A percentile compares a stretch with the other conserved stretches of the same genome.
Evolutionary conservation across 2,888 invertebrate genomes (phyloP).

Genomic region (Drosophila tripunctata): DNA sequence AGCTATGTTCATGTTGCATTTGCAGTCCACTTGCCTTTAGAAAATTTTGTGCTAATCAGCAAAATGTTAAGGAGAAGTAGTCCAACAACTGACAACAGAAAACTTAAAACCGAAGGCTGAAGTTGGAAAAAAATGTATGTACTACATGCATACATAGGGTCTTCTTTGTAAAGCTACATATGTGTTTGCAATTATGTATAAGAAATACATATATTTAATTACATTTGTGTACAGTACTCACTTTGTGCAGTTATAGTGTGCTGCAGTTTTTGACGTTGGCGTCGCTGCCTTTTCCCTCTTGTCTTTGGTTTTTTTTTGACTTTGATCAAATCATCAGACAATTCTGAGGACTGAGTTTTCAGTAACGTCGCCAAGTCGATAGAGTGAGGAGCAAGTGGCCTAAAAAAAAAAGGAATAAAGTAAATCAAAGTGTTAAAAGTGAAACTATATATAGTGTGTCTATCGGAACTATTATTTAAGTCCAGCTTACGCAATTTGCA

Average conservation of each 20-base stretch:
- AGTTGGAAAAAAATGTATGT: neutral
- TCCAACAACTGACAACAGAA: no score
- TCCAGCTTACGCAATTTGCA: slow-evolving; percentile 51
- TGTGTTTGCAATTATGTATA: slow-evolving; percentile 2
- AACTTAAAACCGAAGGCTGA: slow-evolving; percentile 14
- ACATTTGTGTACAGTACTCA: slow-evolving; percentile 54
- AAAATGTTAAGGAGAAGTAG: slow-evolving; percentile 30
- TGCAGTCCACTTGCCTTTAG: slow-evolving; percentile 10
- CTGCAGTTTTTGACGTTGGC: slow-evolving; percentile 21
- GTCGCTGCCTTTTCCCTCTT: slow-evolving; percentile 19
- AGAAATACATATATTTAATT: slow-evolving; percentile 52
- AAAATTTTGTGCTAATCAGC: slow-evolving; percentile 42
- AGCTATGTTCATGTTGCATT: slow-evolving; percentile 15
- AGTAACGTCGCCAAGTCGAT: slow-evolving; percentile 45
- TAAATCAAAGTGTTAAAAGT: neutral
- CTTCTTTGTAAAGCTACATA: neutral
- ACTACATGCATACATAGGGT: neutral
- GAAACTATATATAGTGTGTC: neutral
- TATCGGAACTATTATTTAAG: neutral
- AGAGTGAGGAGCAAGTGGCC: slow-evolving; percentile 34
- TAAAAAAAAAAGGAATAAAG: slow-evolving; percentile 14
- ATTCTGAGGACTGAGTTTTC: slow-evolving; percentile 28
- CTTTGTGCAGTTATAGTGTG: slow-evolving; percentile 24
- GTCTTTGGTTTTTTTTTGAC: neutral
- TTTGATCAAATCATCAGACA: slow-evolving; percentile 16